Conservation (phyloP, 2,797 vertebrate genomes). For the Sebastes diploproa region DNA sequence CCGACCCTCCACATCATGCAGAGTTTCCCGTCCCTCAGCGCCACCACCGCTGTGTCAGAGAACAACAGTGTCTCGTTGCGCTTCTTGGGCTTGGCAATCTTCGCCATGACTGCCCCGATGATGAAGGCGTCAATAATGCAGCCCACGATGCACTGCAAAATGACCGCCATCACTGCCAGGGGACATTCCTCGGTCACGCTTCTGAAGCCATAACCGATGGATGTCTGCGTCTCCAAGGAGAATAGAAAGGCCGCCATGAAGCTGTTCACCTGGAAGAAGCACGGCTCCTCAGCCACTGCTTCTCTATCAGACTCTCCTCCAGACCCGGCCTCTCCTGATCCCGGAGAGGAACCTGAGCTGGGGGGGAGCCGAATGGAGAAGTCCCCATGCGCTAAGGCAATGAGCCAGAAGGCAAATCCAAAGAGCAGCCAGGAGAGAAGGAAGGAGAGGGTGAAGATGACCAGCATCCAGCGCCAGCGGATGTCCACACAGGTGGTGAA, state of each 20-base stretch:
- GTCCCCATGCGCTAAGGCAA: slow-evolving; percentile 86
- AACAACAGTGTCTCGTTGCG: slow-evolving; percentile 93
- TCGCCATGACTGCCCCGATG: slow-evolving; percentile 93
- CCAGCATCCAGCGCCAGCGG: slow-evolving; percentile 95
- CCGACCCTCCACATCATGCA: slow-evolving; percentile 96
- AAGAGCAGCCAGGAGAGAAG: slow-evolving; percentile 94
- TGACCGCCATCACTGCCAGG: slow-evolving; percentile 90
- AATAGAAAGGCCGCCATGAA: slow-evolving; percentile 94
- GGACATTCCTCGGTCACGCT: slow-evolving; percentile 94
- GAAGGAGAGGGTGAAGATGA: slow-evolving; percentile 94
- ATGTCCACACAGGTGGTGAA: slow-evolving; percentile 96
- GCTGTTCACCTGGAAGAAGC: slow-evolving; percentile 91
- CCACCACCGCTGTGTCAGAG: slow-evolving; percentile 89
- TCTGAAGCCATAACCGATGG: slow-evolving; percentile 92
- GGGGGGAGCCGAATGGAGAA: slow-evolving; percentile 71
- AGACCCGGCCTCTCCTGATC: slow-evolving; percentile 53
- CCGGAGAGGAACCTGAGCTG: slow-evolving; percentile 61
- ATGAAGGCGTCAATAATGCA: slow-evolving; percentile 96
- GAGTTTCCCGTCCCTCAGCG: slow-evolving; percentile 89
- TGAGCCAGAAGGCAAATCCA: slow-evolving; percentile 93
- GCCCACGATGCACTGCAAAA: slow-evolving; percentile 94
- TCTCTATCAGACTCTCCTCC: slow-evolving; percentile 65
- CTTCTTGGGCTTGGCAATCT: slow-evolving; percentile 97
- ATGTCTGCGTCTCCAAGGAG: slow-evolving; percentile 91
- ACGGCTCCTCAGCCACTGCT: slow-evolving; percentile 75